Conservation (phyloP, 2,113 vertebrate species). For the Oncorhynchus nerka region DNA sequence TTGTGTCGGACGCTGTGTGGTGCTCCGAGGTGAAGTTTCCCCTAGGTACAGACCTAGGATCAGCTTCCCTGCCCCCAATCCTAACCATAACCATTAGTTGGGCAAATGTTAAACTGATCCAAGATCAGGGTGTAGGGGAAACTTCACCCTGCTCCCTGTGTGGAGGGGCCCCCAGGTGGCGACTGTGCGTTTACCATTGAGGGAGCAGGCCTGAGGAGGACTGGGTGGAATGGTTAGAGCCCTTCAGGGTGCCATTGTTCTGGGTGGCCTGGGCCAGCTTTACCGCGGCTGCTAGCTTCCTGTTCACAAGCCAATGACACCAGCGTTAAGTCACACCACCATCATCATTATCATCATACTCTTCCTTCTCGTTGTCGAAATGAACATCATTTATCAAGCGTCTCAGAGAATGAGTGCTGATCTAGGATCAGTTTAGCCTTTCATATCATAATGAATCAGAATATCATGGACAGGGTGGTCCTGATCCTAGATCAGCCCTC, state of each 20-base stretch:
- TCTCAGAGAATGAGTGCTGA: not conserved
- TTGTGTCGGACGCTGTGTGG: no score
- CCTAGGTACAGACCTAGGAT: no score
- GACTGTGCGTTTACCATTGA: constrained; percentile 85
- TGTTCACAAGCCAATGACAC: constrained; percentile 79
- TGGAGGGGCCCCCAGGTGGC: constrained; percentile 24
- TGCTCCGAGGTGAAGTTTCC: no score
- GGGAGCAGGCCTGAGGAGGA: constrained; percentile 87
- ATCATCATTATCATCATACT: constrained; percentile 16
- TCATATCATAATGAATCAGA: no score
- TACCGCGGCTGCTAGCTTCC: constrained; percentile 95
- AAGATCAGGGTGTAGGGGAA: no score
- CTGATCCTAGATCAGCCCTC: no score
- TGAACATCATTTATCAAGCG: not conserved
- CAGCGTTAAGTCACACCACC: constrained; percentile 56
- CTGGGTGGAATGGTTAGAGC: constrained; percentile 76
- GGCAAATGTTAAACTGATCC: no score
- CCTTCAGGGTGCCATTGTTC: constrained; percentile 94
- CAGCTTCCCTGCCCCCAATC: no score
- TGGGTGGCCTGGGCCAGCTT: constrained; percentile 95
- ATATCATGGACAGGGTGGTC: no score
- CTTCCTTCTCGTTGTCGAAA: not conserved
- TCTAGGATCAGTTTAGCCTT: no score
- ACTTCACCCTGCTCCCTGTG: not conserved
- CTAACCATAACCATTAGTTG: no score